A percentile compares a stretch with the other conserved stretches of the same genome.
Conservation (phyloP, 2,113 vertebrate species). For the Taxidea taxus region DNA sequence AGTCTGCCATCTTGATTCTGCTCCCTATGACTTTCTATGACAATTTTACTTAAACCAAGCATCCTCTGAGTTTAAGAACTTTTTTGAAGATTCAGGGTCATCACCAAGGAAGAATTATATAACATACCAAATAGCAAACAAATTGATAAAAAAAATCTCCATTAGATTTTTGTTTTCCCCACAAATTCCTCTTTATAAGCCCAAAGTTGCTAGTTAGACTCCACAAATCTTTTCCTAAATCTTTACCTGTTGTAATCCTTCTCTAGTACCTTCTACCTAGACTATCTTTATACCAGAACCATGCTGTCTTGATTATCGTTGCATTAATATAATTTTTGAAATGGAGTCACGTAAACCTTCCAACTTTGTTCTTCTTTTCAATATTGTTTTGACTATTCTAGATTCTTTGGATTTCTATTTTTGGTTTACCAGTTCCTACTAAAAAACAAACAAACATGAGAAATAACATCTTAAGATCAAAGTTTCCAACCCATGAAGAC, state of each 20-base stretch:
- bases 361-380: constrained; percentile 22
- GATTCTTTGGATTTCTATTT: not conserved
- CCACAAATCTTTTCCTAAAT: not conserved
- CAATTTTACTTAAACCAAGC: constrained; percentile 23
- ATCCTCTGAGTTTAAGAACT: constrained; percentile 9
- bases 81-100: constrained; percentile 1
- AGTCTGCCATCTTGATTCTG: not conserved
- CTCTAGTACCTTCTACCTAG: not conserved
- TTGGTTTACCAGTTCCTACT: not conserved
- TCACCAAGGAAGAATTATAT: not conserved
- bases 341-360: not conserved
- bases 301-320: not conserved
- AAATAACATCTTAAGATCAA: constrained; percentile 22
- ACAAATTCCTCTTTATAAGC: not conserved
- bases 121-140: not conserved
- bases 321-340: not conserved
- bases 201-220: not conserved
- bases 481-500: not conserved
- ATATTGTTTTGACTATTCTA: constrained; percentile 36
- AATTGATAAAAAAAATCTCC: not conserved
- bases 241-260: not conserved
- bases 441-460: not conserved
- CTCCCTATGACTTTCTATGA: not conserved
- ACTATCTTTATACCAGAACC: not conserved
- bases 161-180: not conserved